Evolutionary conservation across 92 coral and sea anemone species (phyloP).

Genomic region (Porites divaricata): DNA sequence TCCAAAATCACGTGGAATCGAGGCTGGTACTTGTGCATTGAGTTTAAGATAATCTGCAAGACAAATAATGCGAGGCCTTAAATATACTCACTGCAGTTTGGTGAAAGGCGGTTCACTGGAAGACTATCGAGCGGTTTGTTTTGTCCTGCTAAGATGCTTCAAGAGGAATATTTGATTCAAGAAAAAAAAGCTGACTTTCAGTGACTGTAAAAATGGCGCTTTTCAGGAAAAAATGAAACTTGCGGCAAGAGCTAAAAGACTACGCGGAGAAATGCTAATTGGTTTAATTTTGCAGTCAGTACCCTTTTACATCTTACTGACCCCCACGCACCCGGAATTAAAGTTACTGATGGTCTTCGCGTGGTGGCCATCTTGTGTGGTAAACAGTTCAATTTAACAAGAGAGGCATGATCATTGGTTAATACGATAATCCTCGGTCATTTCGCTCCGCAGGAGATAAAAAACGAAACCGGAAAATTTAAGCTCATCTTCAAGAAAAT

Average conservation of each 20-base stretch:
- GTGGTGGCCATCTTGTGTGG: not conserved
- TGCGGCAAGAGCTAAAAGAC: not conserved
- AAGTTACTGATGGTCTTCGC: not conserved
- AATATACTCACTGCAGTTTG: not conserved
- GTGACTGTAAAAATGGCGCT: too few relatives aligned
- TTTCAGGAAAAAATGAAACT: not conserved
- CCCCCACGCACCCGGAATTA: not conserved
- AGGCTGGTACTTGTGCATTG: conserved; percentile 99
- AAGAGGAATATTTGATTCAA: too few relatives aligned
- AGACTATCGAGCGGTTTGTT: too few relatives aligned
- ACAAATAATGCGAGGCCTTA: not conserved
- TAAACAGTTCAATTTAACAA: not conserved
- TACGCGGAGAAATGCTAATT: too few relatives aligned
- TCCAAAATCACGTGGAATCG: conserved; percentile 97
- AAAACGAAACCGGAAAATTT: conserved; percentile 6
- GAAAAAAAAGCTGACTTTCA: not conserved
- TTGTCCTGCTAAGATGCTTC: too few relatives aligned
- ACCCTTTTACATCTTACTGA: too few relatives aligned
- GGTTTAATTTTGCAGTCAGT: too few relatives aligned
- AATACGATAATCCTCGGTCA: conserved; percentile 11
- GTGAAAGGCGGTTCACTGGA: too few relatives aligned
- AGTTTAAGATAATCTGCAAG: conserved; percentile 90
- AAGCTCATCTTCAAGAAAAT: not conserved
- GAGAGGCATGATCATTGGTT: not conserved
- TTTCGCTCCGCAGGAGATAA: not conserved